Evolutionary conservation across 2,888 invertebrate species (phyloP), one percentile per base, ranked within the genome.

Genomic region (Drosophila mayaguana): DNA sequence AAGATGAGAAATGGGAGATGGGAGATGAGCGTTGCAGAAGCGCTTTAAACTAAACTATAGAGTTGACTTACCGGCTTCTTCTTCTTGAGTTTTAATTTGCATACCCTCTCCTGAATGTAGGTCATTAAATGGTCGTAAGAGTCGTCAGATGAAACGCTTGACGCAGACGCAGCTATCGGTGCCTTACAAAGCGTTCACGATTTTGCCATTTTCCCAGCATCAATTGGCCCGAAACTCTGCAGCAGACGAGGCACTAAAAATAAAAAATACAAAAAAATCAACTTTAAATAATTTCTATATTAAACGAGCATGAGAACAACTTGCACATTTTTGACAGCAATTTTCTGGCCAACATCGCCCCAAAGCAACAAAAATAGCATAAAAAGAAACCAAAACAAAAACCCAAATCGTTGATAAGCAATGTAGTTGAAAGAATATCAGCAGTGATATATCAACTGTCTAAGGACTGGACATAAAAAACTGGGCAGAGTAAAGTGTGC

Each of bases 251-350:
- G 18, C 16, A 36, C 14, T 2, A 16, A n/a, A 16, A 50, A 5
- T n/a, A 34, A 50, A 51, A 66, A 40, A 55, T 2, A 28, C 22
- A 66, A 43, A 55, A 64, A 56, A 22, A 63, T 45, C 55, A 60
- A 62, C 66, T 63, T 78, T 77, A 80, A 90, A 84, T 87, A 89
- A 91, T 91, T 89, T 89, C 88, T 89, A 89, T 89, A 89, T 89
- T 90, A 84, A 83, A 82, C 68, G 72, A 72, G 64, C 73, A 68
- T 87, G 88, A 84, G 80, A 87, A 84, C 78, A 80, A 82, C 75
- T 80, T 78, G 76, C 73, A 72, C 73, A 78, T 79, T 77, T 83
- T 79, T 77, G 81, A 76, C 80, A 80, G 88, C 85, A 75, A 74
- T 80, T 88, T 75, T 70, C 57, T 59, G 69, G 25, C 59, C 75